phyloP scores from a whole-genome alignment of 2,888 invertebrate species.

The Drosophila birchii region DNA sequence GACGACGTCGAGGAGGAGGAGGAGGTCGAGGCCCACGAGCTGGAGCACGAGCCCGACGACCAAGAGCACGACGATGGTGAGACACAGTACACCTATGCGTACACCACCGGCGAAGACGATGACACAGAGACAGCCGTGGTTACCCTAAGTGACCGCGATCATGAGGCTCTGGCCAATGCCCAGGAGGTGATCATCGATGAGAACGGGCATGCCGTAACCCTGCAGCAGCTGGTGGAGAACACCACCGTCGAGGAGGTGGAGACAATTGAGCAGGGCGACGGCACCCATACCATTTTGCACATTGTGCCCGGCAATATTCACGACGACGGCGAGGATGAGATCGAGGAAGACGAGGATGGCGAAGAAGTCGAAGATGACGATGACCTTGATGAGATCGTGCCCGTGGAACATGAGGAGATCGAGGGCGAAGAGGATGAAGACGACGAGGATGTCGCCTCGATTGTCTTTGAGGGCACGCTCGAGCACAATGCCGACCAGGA shows the following conservation, averaged over 20 bases:
- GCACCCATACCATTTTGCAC: constrained; percentile 80
- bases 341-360: constrained; percentile 14
- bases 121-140: constrained; percentile 82
- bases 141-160: constrained; percentile 72
- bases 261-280: constrained; percentile 77
- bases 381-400: constrained; percentile 50
- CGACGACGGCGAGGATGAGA: constrained; percentile 35
- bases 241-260: constrained; percentile 78
- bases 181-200: constrained; percentile 83
- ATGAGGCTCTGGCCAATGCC: constrained; percentile 63
- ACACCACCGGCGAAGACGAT: constrained; percentile 75
- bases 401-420: constrained; percentile 50
- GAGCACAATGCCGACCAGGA: constrained; percentile 61
- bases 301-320: constrained; percentile 58
- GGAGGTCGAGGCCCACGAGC: constrained; percentile 75
- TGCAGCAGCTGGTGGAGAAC: constrained; percentile 80
- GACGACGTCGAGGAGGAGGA: constrained; percentile 70
- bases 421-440: constrained; percentile 51
- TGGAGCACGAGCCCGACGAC: constrained; percentile 77
- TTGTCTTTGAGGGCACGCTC: constrained; percentile 66
- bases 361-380: constrained; percentile 19
- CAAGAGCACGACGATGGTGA: constrained; percentile 56
- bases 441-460: constrained; percentile 59
- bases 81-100: constrained; percentile 82
- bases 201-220: constrained; percentile 78